Evolutionary conservation across 2,888 invertebrate species (phyloP), one percentile per base, ranked within the genome.

Genomic region (Hirtodrosophila histrioides): DNA sequence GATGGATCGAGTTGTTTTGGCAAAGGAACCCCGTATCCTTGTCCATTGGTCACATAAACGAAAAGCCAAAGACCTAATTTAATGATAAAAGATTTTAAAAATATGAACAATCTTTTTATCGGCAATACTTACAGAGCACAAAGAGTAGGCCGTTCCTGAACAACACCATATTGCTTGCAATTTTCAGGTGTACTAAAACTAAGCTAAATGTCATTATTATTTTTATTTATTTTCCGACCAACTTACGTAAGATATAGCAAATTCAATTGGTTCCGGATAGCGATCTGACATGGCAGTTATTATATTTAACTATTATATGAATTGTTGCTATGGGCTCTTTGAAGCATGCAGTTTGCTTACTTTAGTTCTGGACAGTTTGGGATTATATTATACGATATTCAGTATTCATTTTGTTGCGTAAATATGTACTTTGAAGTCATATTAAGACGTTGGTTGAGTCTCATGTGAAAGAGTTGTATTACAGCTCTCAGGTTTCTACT

Each of bases 131-230:
- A 39, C 39, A 29, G 27, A 11, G 27, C 6, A 49, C 12, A 29
- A 29, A 11, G 2, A 49, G 11, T 10, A 10, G 11, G 7, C 6
- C 10, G n/a, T 51, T 39, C 24, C 27, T 12, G 3, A 45, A 17
- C 12, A 45, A 33, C 37, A 51, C 39, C 51, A 51, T 60, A 0
- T 45, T 60, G 31, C 5, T 12, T 12, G 51, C n/a, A 6, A 33
- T 39, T 12, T 9, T 24, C 3, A 39, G 39, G 1, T n/a, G 12
- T 39, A 39, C 33, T 60, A 27, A 17, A 45, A 12, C 8, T 23
- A 5, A 9, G 2, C 8, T 3, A 11, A 37, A 7, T 4, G n/a
- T 17, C 23, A 2, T 8, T 4, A 3, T 11, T 27, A 5, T 9
- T 31, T 57, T 37, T 36, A 3, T 11, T 27, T 27, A 11, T 31